Evolutionary conservation across 2,888 invertebrate genomes (phyloP).

Genomic region (Tenthredo livida): DNA sequence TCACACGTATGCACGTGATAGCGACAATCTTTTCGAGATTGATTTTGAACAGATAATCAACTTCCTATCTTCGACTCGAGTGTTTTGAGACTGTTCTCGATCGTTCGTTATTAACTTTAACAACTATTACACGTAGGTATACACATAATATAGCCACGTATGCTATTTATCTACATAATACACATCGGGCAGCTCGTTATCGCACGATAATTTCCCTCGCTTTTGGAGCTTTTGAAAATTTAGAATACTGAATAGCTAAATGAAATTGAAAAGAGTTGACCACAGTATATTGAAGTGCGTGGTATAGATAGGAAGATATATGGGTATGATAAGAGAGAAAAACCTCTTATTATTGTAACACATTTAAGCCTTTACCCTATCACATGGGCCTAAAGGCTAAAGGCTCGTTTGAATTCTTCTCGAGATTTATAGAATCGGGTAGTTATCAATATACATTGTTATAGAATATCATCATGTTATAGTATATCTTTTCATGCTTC

Average conservation of each 20-base stretch:
- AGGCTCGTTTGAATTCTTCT: neutral
- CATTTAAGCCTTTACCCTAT: neutral
- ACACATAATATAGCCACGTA: neutral
- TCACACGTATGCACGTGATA: neutral
- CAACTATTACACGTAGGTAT: neutral
- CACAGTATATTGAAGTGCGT: neutral
- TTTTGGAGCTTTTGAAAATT: neutral
- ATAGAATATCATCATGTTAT: too few species aligned
- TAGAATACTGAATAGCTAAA: neutral
- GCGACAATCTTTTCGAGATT: neutral
- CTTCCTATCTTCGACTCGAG: neutral
- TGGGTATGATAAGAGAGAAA: neutral
- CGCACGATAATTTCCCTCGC: neutral
- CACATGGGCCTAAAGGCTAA: too few species aligned
- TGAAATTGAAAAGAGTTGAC: neutral
- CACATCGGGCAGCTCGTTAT: neutral
- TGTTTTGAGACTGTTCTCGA: slow-evolving; percentile 21
- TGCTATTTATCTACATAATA: neutral
- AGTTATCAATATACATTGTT: neutral
- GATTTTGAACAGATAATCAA: slow-evolving; percentile 15
- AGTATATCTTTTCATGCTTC: neutral
- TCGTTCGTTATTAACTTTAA: slow-evolving; percentile 2
- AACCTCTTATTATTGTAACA: neutral
- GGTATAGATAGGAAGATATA: neutral
- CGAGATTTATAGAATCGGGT: neutral